Base-by-base conservation (phyloP, 2,797 vertebrate genomes). In the Pogoniulus pusillus region DNA sequence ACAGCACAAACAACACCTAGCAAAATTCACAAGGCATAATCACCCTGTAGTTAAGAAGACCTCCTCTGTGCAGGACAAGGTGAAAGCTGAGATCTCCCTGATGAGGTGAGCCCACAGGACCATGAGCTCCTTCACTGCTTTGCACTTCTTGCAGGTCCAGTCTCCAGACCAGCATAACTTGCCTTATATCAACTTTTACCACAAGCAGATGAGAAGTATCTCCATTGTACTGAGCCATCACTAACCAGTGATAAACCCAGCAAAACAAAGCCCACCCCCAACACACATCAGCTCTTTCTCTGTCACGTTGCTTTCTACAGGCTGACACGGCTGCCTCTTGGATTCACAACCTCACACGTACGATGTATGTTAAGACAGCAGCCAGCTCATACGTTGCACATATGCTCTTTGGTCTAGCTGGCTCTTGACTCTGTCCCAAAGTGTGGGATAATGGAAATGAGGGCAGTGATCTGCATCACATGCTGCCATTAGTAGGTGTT, bases 401-500 rank as follows among this genome's bases (percentile, higher is more conserved):
- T 30, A 72, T 79, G 54, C 64, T 90, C 86, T 69, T 82, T 75
- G n/a, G 86, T 80, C 87, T 55, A 75, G 30, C 18, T 1, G 1
- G 32, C 64, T 92, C 64, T 57, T 64, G 59, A 62, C 22, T 93
- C 53, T 82, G 91, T 94, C 82, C 73, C 79, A 65, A 72, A 90
- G 16, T 47, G 73, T 53, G 32, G 92, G 35, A 63, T 89, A 86
- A 93, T 45, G 73, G 90, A 90, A 89, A 80, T 2, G 18, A 80
- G 75, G 57, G 37, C 83, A 82, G 75, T 37, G 84, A 93, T 82
- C 82, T 72, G 78, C 82, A 85, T 77, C 75, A 77, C 68, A 47
- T 82, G 65, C 86, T 87, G 86, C 79, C 73, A 20, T 87, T 71
- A 80, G 89, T 51, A 82, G 81, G 86, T 80, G 78, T 93, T 93